A percentile compares a stretch with the other conserved stretches of the same genome.
These are phyloP conservation scores for Lophochroa leadbeateri DNA, from an alignment of 2,113 vertebrate genomes.

Conservation along the genomic window DNA sequence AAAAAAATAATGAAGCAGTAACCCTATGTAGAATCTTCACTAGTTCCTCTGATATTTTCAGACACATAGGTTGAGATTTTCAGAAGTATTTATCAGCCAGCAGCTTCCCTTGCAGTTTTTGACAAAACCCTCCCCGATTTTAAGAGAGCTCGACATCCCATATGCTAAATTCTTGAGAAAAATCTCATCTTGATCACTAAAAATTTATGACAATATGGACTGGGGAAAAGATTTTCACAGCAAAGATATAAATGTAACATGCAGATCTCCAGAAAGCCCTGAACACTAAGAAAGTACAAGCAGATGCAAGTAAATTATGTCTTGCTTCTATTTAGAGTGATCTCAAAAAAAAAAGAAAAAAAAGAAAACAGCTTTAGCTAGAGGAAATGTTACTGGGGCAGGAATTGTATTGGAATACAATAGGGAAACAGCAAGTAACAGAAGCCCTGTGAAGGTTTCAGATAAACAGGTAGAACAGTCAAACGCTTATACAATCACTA, in stretches of 20 bases:
- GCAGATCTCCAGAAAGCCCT: conserved; percentile 19
- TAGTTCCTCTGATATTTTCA: conserved; percentile 33
- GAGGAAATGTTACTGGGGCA: neutral
- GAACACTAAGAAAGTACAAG: conserved; percentile 1
- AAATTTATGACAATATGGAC: conserved; percentile 57
- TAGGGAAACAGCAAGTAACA: neutral
- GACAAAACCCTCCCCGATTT: neutral
- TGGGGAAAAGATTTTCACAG: conserved; percentile 5
- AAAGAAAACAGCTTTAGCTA: neutral
- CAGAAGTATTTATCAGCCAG: conserved; percentile 2
- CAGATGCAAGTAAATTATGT: conserved; percentile 13
- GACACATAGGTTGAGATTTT: neutral
- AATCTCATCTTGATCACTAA: conserved; percentile 32
- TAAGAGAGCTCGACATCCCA: conserved; percentile 15
- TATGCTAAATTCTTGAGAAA: conserved; percentile 39
- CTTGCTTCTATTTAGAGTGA: conserved; percentile 29
- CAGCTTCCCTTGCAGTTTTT: conserved; percentile 24
- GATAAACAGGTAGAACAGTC: neutral
- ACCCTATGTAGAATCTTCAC: neutral
- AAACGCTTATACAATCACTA: neutral
- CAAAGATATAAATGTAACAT: conserved; percentile 42
- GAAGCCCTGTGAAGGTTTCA: neutral
- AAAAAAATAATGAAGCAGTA: neutral
- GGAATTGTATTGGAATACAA: neutral
- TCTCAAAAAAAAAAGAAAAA: neutral